These are phyloP conservation scores for Enteromius argenteus DNA, from an alignment of 2,797 vertebrate genomes.

Conservation along the genomic window DNA sequence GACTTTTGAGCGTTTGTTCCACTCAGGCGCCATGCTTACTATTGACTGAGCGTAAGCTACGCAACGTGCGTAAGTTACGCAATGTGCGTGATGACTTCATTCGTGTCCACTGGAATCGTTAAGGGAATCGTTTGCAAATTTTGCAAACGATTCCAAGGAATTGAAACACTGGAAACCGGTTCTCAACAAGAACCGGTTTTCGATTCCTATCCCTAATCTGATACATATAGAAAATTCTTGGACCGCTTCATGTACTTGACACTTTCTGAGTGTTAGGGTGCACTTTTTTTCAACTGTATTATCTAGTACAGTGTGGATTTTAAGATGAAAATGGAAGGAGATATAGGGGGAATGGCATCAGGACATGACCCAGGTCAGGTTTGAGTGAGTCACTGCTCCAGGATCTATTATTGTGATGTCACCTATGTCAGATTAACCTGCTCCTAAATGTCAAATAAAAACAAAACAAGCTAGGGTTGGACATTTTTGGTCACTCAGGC, in stretches of 20 bases:
- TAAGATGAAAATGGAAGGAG: neutral
- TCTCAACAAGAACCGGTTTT: too few relatives aligned
- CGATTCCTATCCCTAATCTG: neutral
- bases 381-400: neutral
- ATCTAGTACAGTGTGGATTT: neutral
- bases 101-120: too few relatives aligned
- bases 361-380: neutral
- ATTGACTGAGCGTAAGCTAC: too few relatives aligned
- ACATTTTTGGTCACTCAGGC: neutral
- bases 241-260: neutral
- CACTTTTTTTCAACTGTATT: neutral
- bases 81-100: too few relatives aligned
- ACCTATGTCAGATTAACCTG: neutral
- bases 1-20: too few relatives aligned
- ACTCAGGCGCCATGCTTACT: too few relatives aligned
- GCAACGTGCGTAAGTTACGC: too few relatives aligned
- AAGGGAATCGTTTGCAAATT: too few relatives aligned
- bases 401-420: neutral
- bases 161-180: too few relatives aligned
- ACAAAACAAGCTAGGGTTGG: neutral
- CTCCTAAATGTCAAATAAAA: neutral
- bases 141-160: too few relatives aligned
- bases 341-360: neutral
- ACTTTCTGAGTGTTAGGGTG: neutral
- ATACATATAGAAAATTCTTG: neutral